phyloP scores from a whole-genome alignment of 2,888 invertebrate species.

The Apamea sordens region DNA sequence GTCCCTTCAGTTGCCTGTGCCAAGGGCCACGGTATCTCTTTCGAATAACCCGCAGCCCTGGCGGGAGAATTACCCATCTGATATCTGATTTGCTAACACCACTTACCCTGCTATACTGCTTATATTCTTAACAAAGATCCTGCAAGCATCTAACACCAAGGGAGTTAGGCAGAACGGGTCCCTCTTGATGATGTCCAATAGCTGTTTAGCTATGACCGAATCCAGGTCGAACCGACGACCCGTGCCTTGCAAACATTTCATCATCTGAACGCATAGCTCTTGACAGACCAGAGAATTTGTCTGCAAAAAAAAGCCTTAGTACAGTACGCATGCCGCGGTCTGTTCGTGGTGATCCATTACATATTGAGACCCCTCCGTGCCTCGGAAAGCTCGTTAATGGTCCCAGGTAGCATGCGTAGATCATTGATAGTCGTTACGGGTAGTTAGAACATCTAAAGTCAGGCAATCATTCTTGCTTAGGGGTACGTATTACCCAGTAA shows the following conservation, averaged over 20 bases:
- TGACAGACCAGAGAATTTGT: slow-evolving; percentile 56
- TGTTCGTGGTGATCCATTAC: neutral
- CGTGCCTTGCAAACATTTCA: slow-evolving; percentile 50
- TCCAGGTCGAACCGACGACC: slow-evolving; percentile 59
- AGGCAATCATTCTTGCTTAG: neutral
- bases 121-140: slow-evolving; percentile 55
- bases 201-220: slow-evolving; percentile 36
- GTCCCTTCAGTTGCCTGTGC: too few species aligned
- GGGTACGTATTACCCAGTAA: neutral
- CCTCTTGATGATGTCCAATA: slow-evolving; percentile 41
- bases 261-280: slow-evolving; percentile 53
- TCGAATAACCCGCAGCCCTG: too few species aligned
- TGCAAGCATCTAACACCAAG: slow-evolving; percentile 57
- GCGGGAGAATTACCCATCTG: too few species aligned
- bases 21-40: too few species aligned
- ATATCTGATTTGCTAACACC: neutral
- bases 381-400: neutral
- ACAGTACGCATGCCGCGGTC: neutral
- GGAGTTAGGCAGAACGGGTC: slow-evolving; percentile 54
- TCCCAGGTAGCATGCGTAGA: neutral
- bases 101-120: slow-evolving; percentile 51
- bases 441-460: neutral
- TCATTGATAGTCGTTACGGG: neutral
- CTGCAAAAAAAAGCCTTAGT: slow-evolving; percentile 34
- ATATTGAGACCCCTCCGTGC: too few species aligned